Conservation (phyloP, 1,140 invertebrate genomes). For the Drosophila sechellia region DNA sequence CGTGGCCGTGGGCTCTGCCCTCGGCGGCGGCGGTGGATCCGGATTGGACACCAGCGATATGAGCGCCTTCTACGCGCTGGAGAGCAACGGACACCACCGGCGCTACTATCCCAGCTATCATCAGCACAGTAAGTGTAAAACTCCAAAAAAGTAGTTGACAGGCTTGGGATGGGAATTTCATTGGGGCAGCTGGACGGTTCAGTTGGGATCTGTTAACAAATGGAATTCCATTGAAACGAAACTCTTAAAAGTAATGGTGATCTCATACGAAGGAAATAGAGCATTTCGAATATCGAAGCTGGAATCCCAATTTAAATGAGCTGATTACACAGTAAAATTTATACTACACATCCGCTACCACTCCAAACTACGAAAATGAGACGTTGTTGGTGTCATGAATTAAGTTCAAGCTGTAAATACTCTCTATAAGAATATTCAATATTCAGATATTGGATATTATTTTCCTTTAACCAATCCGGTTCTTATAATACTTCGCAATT, state of each 20-base stretch:
- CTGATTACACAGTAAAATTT: no score
- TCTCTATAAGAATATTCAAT: no score
- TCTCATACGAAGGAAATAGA: no score
- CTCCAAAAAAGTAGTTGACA: no score
- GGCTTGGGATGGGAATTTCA: background rate
- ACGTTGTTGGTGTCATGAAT: no score
- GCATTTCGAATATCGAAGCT: background rate
- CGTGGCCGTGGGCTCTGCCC: conserved; percentile 58
- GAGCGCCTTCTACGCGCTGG: conserved; percentile 84
- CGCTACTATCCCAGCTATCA: conserved; percentile 84
- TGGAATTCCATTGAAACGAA: no score
- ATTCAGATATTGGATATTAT: no score
- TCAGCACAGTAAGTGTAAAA: conserved; percentile 77
- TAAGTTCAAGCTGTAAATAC: no score
- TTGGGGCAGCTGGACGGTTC: background rate
- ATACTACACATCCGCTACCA: no score
- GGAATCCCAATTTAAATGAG: background rate
- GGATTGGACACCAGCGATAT: conserved; percentile 82
- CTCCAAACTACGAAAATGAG: no score
- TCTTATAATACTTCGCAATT: no score
- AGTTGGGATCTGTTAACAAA: background rate
- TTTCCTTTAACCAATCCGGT: background rate
- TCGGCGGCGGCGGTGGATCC: conserved; percentile 66
- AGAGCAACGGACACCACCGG: conserved; percentile 82
- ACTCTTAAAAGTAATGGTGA: no score